Base-by-base conservation (phyloP, 2,888 invertebrate species). In the Leucoma salicis region DNA sequence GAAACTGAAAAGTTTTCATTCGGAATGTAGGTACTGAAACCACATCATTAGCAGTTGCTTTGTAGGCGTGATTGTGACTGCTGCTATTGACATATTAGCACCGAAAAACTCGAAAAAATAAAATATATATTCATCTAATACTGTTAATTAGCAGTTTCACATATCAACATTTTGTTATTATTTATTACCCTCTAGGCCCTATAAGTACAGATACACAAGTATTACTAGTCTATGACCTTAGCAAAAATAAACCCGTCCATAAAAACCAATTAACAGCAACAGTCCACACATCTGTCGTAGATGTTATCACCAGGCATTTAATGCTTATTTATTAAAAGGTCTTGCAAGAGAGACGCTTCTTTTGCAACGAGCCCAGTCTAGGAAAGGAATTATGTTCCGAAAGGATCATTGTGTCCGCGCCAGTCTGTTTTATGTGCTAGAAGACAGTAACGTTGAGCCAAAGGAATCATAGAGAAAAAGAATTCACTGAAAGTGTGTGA, bases 241-340 rank as follows among this genome's bases (percentile, higher is more conserved):
- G 2, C 25, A 15, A 24, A 5, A 38, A 25, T 14, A 11, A 41
- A 31, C 31, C 14, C 25, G 6, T 31, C 39, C 38, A 48, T 45
- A 53, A 35, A 39, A 49, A 47, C 57, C 61, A 60, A 60, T 60
- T 60, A 60, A 39, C 42, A 38, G 14, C 14, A 41, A 41, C 31
- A 37, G 34, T 42, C 48, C 25, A 49, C 60, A 52, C 53, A 51
- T 53, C 42, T 61, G 55, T 46, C 55, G 56, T 52, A 43, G 69
- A 74, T 73, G 74, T 81, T 81, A 79, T 80, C 79, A 71, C 66
- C 63, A 53, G 16, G 49, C 69, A 76, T 81, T 79, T 83, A 88
- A 88, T 85, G 84, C 84, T 85, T 88, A 88, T 88, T 88, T 88
- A 88, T 86, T 74, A 85, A 80, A 78, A 81, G 74, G n/a, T 29